Evolutionary conservation across 2,797 vertebrate genomes (phyloP), one percentile per base, ranked within the genome.

Genomic region (Adelosebastes latens): DNA sequence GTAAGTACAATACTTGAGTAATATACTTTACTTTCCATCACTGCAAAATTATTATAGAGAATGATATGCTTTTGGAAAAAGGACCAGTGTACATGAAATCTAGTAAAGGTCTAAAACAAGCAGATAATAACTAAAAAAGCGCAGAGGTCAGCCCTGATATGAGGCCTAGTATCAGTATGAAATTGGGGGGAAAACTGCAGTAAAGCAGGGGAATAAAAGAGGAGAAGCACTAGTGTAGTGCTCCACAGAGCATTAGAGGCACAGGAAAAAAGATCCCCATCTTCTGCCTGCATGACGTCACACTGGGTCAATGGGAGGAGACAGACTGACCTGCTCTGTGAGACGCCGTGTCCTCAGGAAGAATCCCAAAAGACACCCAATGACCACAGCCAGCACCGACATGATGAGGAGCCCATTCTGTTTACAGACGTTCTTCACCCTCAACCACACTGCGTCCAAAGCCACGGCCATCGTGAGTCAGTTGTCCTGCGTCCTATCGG

Each of bases 401-500:
- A 99, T 96, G 92, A 99, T 97, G 87, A 99, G 97, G 83, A 99
- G 96, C 22, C 98, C 97, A 0, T 99, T 99, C 91, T 96, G 97
- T 83, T 95, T 97, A 91, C 97, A 99, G 72, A 98, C 97, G 6
- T 97, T 97, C 92, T 97, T 97, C 90, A 97, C 96, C 81, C 97
- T 96, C 80, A 95, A 87, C 89, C 97, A 96, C 83, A 97, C 82
- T 18, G 97, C 96, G 11, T 97, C 97, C 87, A 97, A 70, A 72
- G 94, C 96, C 94, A 96, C 96, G 8, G 96, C 97, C 97, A 98
- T 99, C 80, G 66, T 88, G 88, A 93, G 88, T 93, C 84, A 68
- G 74, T 82, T 78, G 84, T 83, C 84, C 87, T 72, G 80, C 72
- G 69, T 82, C 68, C 87, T 92, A 93, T 93, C 93, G 96, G 93